Conservation (phyloP, 2,888 invertebrate species). For the Ichneumon xanthorius region DNA sequence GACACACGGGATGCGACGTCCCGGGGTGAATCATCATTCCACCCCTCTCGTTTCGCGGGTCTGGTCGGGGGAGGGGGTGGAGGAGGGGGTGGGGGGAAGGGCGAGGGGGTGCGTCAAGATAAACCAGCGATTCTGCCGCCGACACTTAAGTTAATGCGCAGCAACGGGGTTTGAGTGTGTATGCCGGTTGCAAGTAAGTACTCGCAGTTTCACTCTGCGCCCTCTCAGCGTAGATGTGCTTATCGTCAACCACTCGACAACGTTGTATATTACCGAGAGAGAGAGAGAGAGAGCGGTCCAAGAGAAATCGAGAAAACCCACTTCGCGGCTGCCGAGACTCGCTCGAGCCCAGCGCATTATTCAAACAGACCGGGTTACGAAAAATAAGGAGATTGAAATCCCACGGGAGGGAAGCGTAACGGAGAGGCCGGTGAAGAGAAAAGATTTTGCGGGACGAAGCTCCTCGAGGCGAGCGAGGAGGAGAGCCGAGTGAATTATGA, state of each 20-base stretch:
- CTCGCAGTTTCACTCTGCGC: slow-evolving; percentile 64
- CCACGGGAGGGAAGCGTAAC: not conserved
- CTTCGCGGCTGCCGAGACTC: slow-evolving; percentile 29
- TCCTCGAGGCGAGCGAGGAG: no score
- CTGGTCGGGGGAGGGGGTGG: not conserved
- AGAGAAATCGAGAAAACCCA: slow-evolving; percentile 41
- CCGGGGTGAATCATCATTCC: slow-evolving; percentile 22
- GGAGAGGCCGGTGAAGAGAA: not conserved
- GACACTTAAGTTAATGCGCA: slow-evolving; percentile 70
- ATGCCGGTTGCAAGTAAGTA: slow-evolving; percentile 60
- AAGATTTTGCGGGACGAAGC: no score
- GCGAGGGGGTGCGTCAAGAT: slow-evolving; percentile 63
- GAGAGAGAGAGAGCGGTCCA: slow-evolving; percentile 9
- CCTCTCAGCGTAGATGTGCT: slow-evolving; percentile 57
- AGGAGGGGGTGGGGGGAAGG: not conserved
- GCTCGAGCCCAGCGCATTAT: slow-evolving; percentile 38
- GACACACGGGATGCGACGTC: slow-evolving; percentile 12
- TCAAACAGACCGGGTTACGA: slow-evolving; percentile 47
- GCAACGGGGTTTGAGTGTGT: slow-evolving; percentile 60
- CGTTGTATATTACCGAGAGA: slow-evolving; percentile 59
- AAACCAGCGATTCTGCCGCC: slow-evolving; percentile 67
- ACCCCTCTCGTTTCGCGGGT: slow-evolving; percentile 18
- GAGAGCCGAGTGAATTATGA: no score
- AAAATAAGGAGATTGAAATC: slow-evolving; percentile 29
- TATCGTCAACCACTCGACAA: slow-evolving; percentile 43